A percentile compares a stretch with the other conserved stretches of the same genome.
Evolutionary conservation across 2,113 vertebrate species (phyloP).

Genomic region (Lasiurus borealis): DNA sequence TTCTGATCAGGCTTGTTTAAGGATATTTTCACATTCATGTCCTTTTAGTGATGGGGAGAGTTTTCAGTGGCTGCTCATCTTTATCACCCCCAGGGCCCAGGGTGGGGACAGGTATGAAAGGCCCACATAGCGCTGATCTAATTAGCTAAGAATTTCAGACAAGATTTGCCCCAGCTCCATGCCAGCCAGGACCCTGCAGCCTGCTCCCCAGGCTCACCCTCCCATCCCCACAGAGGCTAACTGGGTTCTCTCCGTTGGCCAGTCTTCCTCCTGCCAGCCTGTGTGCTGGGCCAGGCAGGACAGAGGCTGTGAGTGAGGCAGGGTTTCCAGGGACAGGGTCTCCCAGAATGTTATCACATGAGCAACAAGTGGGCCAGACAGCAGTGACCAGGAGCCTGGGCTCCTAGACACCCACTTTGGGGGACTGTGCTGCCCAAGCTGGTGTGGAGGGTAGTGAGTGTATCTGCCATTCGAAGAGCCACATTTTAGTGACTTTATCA

Average conservation of each 20-base stretch:
- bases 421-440: accelerated
- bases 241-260: not conserved
- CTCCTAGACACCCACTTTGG: not conserved
- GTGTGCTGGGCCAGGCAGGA: not conserved
- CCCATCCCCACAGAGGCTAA: not conserved
- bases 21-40: not conserved
- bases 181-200: not conserved
- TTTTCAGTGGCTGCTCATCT: not conserved
- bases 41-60: not conserved
- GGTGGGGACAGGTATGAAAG: not conserved
- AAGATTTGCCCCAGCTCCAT: not conserved
- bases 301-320: not conserved
- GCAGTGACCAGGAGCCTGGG: not conserved
- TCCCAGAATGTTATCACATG: not conserved
- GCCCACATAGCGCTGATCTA: not conserved
- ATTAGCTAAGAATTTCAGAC: not conserved
- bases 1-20: not conserved
- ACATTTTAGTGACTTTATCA: too few species aligned
- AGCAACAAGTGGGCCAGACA: too few species aligned
- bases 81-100: not conserved
- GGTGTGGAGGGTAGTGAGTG: accelerated
- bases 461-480: too few species aligned
- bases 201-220: not conserved
- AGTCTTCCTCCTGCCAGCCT: not conserved
- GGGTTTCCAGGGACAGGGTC: not conserved